phyloP scores from a whole-genome alignment of 2,113 vertebrate species.

The Austrofundulus limnaeus region DNA sequence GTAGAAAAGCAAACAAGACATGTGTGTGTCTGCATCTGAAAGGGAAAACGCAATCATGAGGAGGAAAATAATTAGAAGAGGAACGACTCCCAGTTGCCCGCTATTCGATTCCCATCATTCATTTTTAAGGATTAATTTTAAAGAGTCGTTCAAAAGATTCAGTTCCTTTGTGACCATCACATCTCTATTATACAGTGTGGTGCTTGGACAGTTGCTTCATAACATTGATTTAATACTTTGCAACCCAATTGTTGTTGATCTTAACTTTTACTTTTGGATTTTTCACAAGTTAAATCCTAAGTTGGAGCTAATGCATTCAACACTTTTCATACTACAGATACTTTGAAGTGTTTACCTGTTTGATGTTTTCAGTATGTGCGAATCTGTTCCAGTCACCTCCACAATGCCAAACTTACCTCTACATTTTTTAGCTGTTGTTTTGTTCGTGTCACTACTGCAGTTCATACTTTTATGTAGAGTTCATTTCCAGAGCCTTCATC shows the following conservation, averaged over 20 bases:
- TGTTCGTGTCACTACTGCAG: slow-evolving; percentile 1
- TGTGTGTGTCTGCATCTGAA: too few relatives aligned
- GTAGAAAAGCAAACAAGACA: too few relatives aligned
- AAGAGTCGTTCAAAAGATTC: too few relatives aligned
- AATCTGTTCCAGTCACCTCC: slow-evolving; percentile 1
- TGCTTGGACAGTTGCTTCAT: not conserved
- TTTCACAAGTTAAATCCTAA: not conserved
- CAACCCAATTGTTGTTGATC: not conserved
- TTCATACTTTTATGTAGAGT: slow-evolving; percentile 15
- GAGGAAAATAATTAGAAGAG: not conserved
- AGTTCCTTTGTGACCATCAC: too few relatives aligned
- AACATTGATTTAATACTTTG: not conserved
- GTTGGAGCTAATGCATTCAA: not conserved
- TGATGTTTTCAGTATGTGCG: slow-evolving; percentile 1
- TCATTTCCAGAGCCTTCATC: slow-evolving; percentile 40
- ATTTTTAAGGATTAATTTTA: too few relatives aligned
- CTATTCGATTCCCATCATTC: too few relatives aligned
- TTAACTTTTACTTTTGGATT: not conserved
- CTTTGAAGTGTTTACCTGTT: not conserved
- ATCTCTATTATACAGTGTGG: too few relatives aligned
- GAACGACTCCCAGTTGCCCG: too few relatives aligned
- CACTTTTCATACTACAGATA: too few relatives aligned
- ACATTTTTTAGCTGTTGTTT: slow-evolving; percentile 7
- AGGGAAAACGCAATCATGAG: slow-evolving; percentile 1
- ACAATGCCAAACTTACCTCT: not conserved